A percentile compares a stretch with the other conserved stretches of the same genome.
These are phyloP conservation scores for Cyanoderma ruficeps DNA, from an alignment of 2,113 vertebrate genomes.

Conservation along the genomic window DNA sequence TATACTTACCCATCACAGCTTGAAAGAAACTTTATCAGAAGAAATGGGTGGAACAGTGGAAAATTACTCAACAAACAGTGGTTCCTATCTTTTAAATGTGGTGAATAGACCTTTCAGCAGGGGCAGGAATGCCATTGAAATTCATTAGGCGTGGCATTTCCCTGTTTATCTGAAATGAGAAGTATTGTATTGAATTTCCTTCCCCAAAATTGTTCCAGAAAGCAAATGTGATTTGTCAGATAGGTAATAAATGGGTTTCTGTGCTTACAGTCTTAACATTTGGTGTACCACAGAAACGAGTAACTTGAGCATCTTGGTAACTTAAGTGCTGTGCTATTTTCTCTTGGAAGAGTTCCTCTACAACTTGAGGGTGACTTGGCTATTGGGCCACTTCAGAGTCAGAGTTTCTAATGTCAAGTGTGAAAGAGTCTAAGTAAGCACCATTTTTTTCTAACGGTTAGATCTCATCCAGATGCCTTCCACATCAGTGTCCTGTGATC, in stretches of 20 bases:
- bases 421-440: background rate
- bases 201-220: background rate
- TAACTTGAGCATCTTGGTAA: conserved; percentile 11
- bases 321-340: background rate
- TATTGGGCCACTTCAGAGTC: background rate
- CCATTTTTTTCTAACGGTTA: background rate
- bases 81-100: background rate
- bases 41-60: background rate
- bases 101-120: conserved; percentile 38
- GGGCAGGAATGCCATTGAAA: conserved; percentile 26
- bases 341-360: background rate
- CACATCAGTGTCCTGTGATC: background rate
- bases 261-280: background rate
- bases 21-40: background rate
- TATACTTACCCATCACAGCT: background rate
- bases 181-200: conserved; percentile 45
- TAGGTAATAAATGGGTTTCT: conserved; percentile 31
- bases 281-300: background rate
- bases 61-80: conserved; percentile 3
- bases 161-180: conserved; percentile 13
- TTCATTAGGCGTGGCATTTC: conserved; percentile 47
- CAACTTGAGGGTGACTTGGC: background rate
- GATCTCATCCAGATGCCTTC: background rate
- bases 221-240: conserved; percentile 30
- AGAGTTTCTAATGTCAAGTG: background rate